Evolutionary conservation across 2,797 vertebrate genomes (phyloP), one percentile per base, ranked within the genome.

Genomic region (Capromys pilorides): DNA sequence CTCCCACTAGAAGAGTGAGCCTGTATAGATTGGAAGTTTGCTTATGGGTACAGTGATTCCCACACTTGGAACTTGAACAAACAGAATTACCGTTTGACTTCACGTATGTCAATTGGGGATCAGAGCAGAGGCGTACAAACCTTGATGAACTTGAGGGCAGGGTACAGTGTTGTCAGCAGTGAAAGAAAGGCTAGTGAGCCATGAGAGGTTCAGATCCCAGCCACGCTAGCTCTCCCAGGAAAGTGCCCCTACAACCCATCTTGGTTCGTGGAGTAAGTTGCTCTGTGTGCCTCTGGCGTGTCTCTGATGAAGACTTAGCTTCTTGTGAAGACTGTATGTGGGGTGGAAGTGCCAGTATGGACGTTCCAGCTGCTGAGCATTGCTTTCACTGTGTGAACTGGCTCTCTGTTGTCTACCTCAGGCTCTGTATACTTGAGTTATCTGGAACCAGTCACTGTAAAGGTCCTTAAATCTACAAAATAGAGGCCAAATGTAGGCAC

Each of bases 331-430:
- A 62, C 64, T 83, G 21, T 36, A 31, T 84, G 11, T 14, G 12
- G 54, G 57, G 7, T 88, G 33, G 8, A 82, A 73, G 69, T 66
- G 24, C 66, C 85, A 49, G 11, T 78, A 41, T 77, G 49, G 61
- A 85, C 61, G 59, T 64, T 95, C n/a, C 66, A 21, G n/a, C 61
- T 45, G 5, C 21, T 61, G 21, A 83, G 54, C 26, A 11, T 73
- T n/a, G 1, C 66, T 94, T 86, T 83, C 62, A 33, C 31, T 84
- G 83, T 62, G 16, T 39, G 73, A 85, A 73, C 21, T 41, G 49
- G 59, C 75, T 86, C 75, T 86, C 26, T 75, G 62, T 71, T 67
- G 67, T 96, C 90, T 86, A 79, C 84, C 64, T 94, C 45, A 73
- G 73, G 41, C 19, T 90, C 89, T 90, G 11, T 80, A 49, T 81